A percentile compares a stretch with the other conserved stretches of the same genome.
phyloP scores from a whole-genome alignment of 2,797 vertebrate genomes.

The Enteromius thamalakanensis region DNA sequence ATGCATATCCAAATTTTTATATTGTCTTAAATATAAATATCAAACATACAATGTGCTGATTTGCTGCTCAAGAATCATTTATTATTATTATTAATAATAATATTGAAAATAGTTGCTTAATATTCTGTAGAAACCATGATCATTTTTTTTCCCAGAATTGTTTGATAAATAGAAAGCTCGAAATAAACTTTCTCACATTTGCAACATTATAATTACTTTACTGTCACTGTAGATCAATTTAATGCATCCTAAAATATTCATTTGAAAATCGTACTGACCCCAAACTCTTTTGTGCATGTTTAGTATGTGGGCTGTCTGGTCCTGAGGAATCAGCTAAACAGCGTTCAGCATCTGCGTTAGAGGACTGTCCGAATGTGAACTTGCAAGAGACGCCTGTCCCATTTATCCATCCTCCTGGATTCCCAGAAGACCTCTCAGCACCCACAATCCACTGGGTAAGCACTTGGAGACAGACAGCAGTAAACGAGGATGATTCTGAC shows the following conservation, averaged over 20 bases:
- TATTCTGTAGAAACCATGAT: neutral
- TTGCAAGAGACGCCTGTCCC: neutral
- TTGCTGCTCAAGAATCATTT: too few relatives aligned
- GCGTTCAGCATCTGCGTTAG: slow-evolving; percentile 6
- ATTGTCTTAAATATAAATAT: too few relatives aligned
- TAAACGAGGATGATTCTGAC: slow-evolving; percentile 69
- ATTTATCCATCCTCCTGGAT: neutral
- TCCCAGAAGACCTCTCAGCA: slow-evolving; percentile 19
- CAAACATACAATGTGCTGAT: too few relatives aligned
- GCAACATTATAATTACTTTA: neutral
- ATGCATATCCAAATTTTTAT: too few relatives aligned
- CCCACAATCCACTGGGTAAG: slow-evolving; percentile 75
- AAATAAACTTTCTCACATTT: neutral
- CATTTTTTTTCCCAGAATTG: too few relatives aligned
- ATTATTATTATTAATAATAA: too few relatives aligned
- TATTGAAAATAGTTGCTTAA: neutral
- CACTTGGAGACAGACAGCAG: slow-evolving; percentile 76
- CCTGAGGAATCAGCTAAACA: slow-evolving; percentile 37
- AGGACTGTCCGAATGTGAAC: slow-evolving; percentile 19
- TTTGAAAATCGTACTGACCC: neutral
- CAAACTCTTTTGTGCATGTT: slow-evolving; percentile 29
- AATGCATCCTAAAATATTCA: neutral
- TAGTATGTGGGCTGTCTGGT: slow-evolving; percentile 51
- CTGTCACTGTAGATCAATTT: neutral
- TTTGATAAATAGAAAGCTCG: neutral